A percentile compares a stretch with the other conserved stretches of the same genome.
Evolutionary conservation across 1,140 invertebrate species (phyloP).

Genomic region (Drosophila murphyi): DNA sequence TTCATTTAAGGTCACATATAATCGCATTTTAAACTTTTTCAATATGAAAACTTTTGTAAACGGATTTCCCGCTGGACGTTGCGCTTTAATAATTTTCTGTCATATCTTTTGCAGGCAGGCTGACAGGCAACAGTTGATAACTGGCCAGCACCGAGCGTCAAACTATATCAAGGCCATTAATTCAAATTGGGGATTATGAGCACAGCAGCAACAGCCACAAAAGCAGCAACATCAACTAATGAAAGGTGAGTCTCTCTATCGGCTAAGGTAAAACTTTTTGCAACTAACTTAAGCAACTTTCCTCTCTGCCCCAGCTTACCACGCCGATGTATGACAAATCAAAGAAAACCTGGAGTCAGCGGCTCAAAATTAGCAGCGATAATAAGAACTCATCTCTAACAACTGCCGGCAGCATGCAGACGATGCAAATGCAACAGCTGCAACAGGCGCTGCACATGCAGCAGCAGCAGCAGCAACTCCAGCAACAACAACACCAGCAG

Average conservation of each 20-base stretch:
- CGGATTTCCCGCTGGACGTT: slow-evolving; percentile 81
- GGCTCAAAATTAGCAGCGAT: slow-evolving; percentile 84
- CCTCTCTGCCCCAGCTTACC: slow-evolving; percentile 20
- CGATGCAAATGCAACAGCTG: slow-evolving; percentile 69
- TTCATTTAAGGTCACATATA: slow-evolving; percentile 49
- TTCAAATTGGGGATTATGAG: slow-evolving; percentile 81
- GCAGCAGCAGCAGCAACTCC: slow-evolving; percentile 60
- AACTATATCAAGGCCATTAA: slow-evolving; percentile 77
- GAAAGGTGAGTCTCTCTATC: slow-evolving; percentile 53
- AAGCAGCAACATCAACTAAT: slow-evolving; percentile 40
- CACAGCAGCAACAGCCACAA: slow-evolving; percentile 54
- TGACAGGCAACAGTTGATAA: slow-evolving; percentile 62
- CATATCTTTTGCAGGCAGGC: slow-evolving; percentile 48
- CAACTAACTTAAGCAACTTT: slow-evolving; percentile 1
- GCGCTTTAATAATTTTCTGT: slow-evolving; percentile 76
- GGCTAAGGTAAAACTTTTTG: neutral
- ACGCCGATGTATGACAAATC: slow-evolving; percentile 84
- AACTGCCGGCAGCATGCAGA: slow-evolving; percentile 67
- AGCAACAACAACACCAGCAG: slow-evolving; percentile 41
- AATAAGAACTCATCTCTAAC: slow-evolving; percentile 60
- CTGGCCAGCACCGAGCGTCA: slow-evolving; percentile 3
- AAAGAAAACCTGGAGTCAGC: slow-evolving; percentile 85
- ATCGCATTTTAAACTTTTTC: slow-evolving; percentile 83
- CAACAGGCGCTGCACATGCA: slow-evolving; percentile 63
- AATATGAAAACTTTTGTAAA: slow-evolving; percentile 83